Base-by-base conservation (phyloP, 1,140 invertebrate genomes). In the Trichogramma pretiosum region DNA sequence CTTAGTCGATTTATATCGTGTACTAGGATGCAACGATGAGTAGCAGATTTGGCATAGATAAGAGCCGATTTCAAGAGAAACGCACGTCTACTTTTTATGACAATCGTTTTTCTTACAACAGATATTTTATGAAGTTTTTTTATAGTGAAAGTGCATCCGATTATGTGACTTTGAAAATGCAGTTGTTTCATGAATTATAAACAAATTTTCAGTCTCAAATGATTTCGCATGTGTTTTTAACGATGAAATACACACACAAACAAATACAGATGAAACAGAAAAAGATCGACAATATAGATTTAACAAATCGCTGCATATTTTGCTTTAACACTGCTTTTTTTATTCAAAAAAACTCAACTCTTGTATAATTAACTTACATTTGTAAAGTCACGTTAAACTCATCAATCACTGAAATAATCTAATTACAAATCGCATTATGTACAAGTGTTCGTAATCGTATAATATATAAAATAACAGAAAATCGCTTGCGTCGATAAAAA, bases 351-450 rank as follows among this genome's bases (percentile, higher is more conserved):
- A 17, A 8, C 16, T 39, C 19, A n/a, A n/a, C n/a, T n/a, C n/a
- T n/a, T 28, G 24, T 5, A 30, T 39, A 30, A 18, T 35, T 13
- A 19, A 36, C 24, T 46, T 51, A 51, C 49, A 51, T 46, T 36
- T 42, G 38, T 46, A 46, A 51, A 50, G 23, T 42, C 32, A 46
- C 24, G 42, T 46, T 30, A 51, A 51, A 51, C 46, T 24, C 32
- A 30, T 45, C 13, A 34, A 39, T 46, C 30, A 41, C 39, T 46
- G 28, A 51, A 45, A 35, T 46, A n/a, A n/a, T n/a, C n/a, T n/a
- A n/a, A n/a, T n/a, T n/a, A n/a, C n/a, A n/a, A n/a, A n/a, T n/a
- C n/a, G n/a, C n/a, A n/a, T n/a, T n/a, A n/a, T n/a, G n/a, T n/a
- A n/a, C n/a, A n/a, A n/a, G n/a, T n/a, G n/a, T n/a, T n/a, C n/a